Base-by-base conservation (phyloP, 1,140 invertebrate genomes). In the Bombus vancouverensis region DNA sequence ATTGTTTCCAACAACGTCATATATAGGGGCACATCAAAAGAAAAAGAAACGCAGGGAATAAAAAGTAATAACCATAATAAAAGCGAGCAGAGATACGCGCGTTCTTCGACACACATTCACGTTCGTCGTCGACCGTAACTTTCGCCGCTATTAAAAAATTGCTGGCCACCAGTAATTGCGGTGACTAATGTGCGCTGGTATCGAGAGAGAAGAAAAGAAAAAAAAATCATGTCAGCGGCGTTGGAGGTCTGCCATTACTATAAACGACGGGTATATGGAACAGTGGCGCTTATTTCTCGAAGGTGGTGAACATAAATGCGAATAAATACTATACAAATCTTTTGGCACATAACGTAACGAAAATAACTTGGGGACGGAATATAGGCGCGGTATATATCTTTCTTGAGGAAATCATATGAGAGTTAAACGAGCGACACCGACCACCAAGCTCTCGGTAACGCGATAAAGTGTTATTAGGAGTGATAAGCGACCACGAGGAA, bases 401-500 rank as follows among this genome's bases (percentile, higher is more conserved):
- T 79, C 39, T 66, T 73, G 59, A 12, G 71, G 44, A 59, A 70
- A 81, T 37, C 28, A 39, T 71, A 37, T 34, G 53, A 76, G 75
- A 37, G 57, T 34, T 34, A 74, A 65, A 15, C n/a, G 22, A 28
- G 32, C 47, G 70, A 47, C 9, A 70, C 34, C 37, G 28, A 13
- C 25, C 10, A 34, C 22, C 8, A 12, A 37, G n/a, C 4, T 34
- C 0, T 73, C 75, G 80, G 86, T 90, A 90, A 91, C 68, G 81
- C 81, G 88, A 91, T 90, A 88, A 92, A 75, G 87, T 89, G 87
- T 92, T 90, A 90, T 92, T 90, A 91, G 73, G 89, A 88, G 85
- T 87, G 88, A 90, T 90, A 91, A 92, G 90, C 85, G 78, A 80
- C 32, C 83, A 42, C 66, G 78, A 87, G 32, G 75, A 73, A 71